A percentile compares a stretch with the other conserved stretches of the same genome.
phyloP scores from a whole-genome alignment of 2,113 vertebrate species.

The Zapornia atra region DNA sequence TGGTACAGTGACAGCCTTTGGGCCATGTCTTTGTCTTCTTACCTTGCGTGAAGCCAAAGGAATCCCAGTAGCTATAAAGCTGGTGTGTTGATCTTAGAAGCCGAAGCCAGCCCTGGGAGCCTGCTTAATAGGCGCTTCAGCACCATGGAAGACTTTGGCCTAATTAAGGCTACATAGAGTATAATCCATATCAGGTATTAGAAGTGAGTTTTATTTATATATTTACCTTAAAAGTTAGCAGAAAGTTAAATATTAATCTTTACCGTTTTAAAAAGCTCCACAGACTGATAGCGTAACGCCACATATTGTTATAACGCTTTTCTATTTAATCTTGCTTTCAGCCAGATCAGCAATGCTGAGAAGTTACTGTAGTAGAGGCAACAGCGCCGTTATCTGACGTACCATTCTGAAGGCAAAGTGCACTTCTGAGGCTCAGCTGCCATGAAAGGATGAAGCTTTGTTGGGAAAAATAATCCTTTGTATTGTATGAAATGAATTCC shows the following conservation, averaged over 20 bases:
- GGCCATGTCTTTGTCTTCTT: background rate
- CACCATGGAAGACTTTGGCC: background rate
- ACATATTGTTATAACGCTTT: background rate
- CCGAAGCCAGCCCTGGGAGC: background rate
- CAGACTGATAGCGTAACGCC: background rate
- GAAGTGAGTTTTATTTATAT: background rate
- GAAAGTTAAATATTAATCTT: constrained; percentile 65
- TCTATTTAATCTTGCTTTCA: constrained; percentile 13
- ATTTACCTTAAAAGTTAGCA: background rate
- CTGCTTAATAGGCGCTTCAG: background rate
- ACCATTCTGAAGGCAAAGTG: constrained; percentile 34
- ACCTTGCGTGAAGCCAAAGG: background rate
- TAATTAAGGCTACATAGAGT: background rate
- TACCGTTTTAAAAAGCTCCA: background rate
- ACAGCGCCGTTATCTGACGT: background rate
- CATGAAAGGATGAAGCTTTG: background rate
- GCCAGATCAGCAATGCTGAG: background rate
- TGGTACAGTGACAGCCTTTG: background rate
- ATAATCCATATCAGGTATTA: background rate
- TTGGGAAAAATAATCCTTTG: background rate
- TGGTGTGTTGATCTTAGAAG: rapidly evolving
- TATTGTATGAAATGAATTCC: background rate
- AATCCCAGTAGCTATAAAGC: background rate
- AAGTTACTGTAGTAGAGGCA: background rate
- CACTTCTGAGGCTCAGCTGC: background rate